phyloP scores from a whole-genome alignment of 2,113 vertebrate species.

The Phalacrocorax carbo region DNA sequence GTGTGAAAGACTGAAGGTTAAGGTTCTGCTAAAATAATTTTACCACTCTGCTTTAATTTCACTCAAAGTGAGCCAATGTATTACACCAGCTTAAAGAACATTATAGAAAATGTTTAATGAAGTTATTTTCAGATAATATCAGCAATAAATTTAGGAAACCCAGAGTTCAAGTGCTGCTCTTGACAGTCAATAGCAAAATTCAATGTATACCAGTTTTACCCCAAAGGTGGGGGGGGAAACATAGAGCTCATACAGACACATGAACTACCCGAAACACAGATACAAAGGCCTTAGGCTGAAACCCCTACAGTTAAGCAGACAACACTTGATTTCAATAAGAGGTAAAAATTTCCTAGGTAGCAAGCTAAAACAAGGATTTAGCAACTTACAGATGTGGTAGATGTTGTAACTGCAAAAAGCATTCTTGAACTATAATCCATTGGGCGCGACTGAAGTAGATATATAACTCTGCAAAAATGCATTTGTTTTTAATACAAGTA shows the following conservation, averaged over 20 bases:
- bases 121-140: not conserved
- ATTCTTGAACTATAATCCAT: conserved; percentile 81
- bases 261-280: not conserved
- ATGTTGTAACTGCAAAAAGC: conserved; percentile 83
- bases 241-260: not conserved
- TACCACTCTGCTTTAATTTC: not conserved
- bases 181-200: not conserved
- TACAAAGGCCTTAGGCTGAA: not conserved
- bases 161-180: not conserved
- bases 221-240: not conserved
- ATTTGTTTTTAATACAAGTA: not conserved
- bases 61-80: not conserved
- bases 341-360: not conserved
- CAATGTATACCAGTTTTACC: not conserved
- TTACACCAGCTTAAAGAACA: not conserved
- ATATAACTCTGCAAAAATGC: conserved; percentile 80
- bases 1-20: not conserved
- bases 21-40: not conserved
- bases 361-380: not conserved
- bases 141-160: not conserved
- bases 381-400: conserved; percentile 83
- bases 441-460: conserved; percentile 84
- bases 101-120: not conserved
- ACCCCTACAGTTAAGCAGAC: not conserved
- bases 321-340: not conserved